Evolutionary conservation across 2,113 vertebrate species (phyloP), one percentile per base, ranked within the genome.

Genomic region (Bufo gargarizans): DNA sequence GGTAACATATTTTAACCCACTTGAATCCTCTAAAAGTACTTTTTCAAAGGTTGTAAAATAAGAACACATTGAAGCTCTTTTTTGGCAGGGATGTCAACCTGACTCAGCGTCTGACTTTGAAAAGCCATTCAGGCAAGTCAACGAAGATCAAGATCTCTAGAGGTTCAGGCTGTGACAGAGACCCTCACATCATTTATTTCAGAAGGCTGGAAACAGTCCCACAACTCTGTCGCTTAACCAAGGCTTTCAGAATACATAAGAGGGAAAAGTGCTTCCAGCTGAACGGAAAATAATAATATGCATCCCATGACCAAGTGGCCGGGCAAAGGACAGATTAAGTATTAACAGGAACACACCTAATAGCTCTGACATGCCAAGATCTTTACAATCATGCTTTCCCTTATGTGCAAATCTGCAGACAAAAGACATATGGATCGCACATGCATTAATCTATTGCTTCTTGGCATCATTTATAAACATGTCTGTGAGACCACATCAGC

Each of bases 251-350:
- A 6, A 55, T 49, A 10, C 58, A 65, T 67, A 58, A 85, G 65
- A 11, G 59, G 67, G 50, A 58, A 56, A 58, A 59, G 50, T 85
- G 65, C 53, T 74, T 85, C 58, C 50, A 58, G 83, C 53, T 85
- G 69, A 74, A 76, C 53, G 20, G 20, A 85, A 82, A 85, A 74
- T 85, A 74, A 76, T 74, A 85, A 85, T 65, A 50, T 76, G 83
- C 17, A 47, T 85, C 83, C 69, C 53, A 59, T 85, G 69, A 85
- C 69, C 67, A 85, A 85, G 83, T 85, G 53, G 69, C 69, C 17
- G 67, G 83, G 83, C 83, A 85, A 85, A 74, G 69, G 69, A 74
- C 69, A 85, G 83, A 85, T 85, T 85, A 85, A 74, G 83, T 55
- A 85, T 85, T 85, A 85, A 85, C 83, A 58, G 69, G 47, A 85